Conservation (phyloP, 2,888 invertebrate genomes). For the Epinotia brunnichana region DNA sequence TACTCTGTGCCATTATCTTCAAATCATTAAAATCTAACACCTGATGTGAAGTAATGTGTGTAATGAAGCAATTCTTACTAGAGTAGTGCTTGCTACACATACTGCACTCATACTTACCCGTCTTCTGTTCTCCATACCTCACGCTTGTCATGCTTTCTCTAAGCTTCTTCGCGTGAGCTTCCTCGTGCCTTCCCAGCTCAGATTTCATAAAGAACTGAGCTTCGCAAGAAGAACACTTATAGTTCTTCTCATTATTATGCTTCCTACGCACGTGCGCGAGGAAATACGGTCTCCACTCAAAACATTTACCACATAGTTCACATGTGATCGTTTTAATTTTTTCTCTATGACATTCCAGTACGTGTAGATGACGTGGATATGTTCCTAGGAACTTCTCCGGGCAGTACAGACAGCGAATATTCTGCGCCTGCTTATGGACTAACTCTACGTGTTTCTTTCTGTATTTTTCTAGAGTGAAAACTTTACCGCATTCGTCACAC, state of each 20-base stretch:
- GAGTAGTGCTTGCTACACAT: slow-evolving; percentile 56
- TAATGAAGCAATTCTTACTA: slow-evolving; percentile 49
- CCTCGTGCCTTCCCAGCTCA: slow-evolving; percentile 53
- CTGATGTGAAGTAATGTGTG: slow-evolving; percentile 53
- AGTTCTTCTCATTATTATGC: slow-evolving; percentile 63
- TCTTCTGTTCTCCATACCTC: slow-evolving; percentile 47
- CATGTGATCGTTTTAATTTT: slow-evolving; percentile 59
- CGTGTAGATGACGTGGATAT: slow-evolving; percentile 57
- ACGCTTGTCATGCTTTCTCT: background rate
- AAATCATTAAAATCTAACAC: background rate
- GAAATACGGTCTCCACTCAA: slow-evolving; percentile 72
- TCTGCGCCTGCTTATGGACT: slow-evolving; percentile 54
- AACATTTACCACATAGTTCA: slow-evolving; percentile 68
- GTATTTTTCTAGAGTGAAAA: slow-evolving; percentile 67
- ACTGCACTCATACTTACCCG: slow-evolving; percentile 50
- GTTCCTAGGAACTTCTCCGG: slow-evolving; percentile 54
- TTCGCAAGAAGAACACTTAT: slow-evolving; percentile 53
- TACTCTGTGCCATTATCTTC: background rate
- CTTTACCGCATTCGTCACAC: slow-evolving; percentile 74
- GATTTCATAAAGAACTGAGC: slow-evolving; percentile 51
- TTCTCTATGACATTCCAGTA: slow-evolving; percentile 57
- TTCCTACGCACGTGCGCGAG: slow-evolving; percentile 65
- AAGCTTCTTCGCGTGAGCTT: slow-evolving; percentile 8
- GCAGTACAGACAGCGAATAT: slow-evolving; percentile 63
- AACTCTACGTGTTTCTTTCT: slow-evolving; percentile 59